phyloP scores from a whole-genome alignment of 2,888 invertebrate genomes.

The Eupithecia subumbrata region DNA sequence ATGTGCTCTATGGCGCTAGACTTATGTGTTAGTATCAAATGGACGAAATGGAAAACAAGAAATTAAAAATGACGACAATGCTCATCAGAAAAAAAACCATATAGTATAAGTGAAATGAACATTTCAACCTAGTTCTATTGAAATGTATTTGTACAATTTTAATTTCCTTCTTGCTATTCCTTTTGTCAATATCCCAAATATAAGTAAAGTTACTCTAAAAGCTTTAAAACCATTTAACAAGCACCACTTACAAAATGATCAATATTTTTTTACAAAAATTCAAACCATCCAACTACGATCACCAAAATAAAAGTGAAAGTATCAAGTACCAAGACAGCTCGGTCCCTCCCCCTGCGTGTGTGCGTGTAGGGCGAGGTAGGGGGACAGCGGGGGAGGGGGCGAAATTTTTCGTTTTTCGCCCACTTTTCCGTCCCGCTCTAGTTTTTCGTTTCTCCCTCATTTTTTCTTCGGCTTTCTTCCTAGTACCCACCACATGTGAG shows the following conservation, averaged over 20 bases:
- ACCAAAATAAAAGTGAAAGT: constrained; percentile 58
- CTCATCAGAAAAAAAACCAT: background rate
- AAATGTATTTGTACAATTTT: background rate
- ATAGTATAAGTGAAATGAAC: background rate
- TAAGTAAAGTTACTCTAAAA: background rate
- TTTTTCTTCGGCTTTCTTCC: constrained; percentile 83
- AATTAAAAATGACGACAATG: background rate
- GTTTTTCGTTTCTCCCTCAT: constrained; percentile 83
- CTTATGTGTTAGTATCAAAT: constrained; percentile 26
- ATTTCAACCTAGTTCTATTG: background rate
- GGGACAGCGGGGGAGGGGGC: constrained; percentile 63
- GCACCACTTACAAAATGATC: background rate
- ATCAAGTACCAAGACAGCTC: constrained; percentile 61
- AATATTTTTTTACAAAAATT: background rate
- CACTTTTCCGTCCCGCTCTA: constrained; percentile 84
- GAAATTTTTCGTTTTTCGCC: constrained; percentile 85
- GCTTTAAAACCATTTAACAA: background rate
- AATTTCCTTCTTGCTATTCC: background rate
- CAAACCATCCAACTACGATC: constrained; percentile 5
- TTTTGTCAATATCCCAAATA: background rate
- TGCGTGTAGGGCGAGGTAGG: constrained; percentile 71
- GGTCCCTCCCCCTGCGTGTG: constrained; percentile 63
- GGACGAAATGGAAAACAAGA: background rate
- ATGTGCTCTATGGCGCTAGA: constrained; percentile 46
- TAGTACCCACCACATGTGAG: constrained; percentile 84